Conservation (phyloP, 2,888 invertebrate genomes). For the Apamea crenata region DNA sequence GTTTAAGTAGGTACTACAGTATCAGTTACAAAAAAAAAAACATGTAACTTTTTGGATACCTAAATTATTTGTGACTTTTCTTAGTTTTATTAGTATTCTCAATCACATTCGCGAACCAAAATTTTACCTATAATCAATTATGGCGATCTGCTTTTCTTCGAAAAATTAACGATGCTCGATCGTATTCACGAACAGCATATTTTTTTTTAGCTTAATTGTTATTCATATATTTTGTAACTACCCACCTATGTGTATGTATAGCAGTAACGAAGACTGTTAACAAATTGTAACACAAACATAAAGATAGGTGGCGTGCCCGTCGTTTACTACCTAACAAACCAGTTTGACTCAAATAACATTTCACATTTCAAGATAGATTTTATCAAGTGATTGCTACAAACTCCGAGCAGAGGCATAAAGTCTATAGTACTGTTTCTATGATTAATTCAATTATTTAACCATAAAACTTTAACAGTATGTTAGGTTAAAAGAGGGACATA, state of each 20-base stretch:
- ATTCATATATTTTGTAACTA: slow-evolving; percentile 7
- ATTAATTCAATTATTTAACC: slow-evolving; percentile 29
- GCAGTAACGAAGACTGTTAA: slow-evolving; percentile 43
- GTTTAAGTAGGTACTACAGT: not conserved
- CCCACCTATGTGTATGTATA: slow-evolving; percentile 15
- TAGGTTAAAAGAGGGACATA: not conserved
- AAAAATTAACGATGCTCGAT: not conserved
- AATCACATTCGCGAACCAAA: no score
- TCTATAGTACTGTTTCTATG: slow-evolving; percentile 19
- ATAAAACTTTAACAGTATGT: slow-evolving; percentile 4
- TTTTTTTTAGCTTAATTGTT: not conserved
- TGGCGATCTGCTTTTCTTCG: not conserved
- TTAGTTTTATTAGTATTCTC: not conserved
- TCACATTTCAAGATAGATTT: slow-evolving; percentile 53
- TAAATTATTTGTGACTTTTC: not conserved
- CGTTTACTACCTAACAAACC: slow-evolving; percentile 51
- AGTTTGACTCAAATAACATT: slow-evolving; percentile 53
- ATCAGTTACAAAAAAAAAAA: not conserved
- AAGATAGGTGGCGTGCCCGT: slow-evolving; percentile 48
- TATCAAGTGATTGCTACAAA: slow-evolving; percentile 50
- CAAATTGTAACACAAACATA: slow-evolving; percentile 53
- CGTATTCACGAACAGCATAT: not conserved
- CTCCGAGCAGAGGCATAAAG: slow-evolving; percentile 2
- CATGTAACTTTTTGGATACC: not conserved
- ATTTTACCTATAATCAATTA: not conserved